These are phyloP conservation scores for Pristiophorus japonicus DNA, from an alignment of 2,113 vertebrate genomes.

Conservation along the genomic window DNA sequence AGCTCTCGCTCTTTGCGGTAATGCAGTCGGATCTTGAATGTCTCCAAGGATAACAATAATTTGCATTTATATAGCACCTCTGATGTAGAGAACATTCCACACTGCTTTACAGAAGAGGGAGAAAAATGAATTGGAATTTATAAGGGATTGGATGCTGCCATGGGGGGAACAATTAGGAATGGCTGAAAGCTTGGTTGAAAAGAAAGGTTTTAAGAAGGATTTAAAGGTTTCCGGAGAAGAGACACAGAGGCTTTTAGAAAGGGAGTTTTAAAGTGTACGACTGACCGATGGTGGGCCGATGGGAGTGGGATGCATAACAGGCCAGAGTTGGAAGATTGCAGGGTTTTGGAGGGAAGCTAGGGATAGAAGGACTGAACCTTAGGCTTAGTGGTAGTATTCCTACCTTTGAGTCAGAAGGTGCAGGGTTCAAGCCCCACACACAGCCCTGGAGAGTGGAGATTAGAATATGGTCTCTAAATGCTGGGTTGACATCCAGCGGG, in stretches of 20 bases:
- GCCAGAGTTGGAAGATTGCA: not conserved
- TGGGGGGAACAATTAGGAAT: not conserved
- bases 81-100: not conserved
- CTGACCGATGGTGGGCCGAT: not conserved
- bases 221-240: not conserved
- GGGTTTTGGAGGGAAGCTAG: not conserved
- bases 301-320: not conserved
- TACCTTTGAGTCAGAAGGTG: not conserved
- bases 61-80: not conserved
- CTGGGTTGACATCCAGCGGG: not conserved
- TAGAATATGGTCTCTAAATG: not conserved
- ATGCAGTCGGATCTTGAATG: not conserved
- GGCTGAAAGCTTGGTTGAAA: not conserved
- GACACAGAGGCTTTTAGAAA: not conserved
- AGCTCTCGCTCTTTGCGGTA: not conserved
- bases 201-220: not conserved
- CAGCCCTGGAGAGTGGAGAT: not conserved
- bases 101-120: not conserved
- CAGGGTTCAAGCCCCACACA: not conserved
- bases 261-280: not conserved
- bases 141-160: not conserved
- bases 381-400: not conserved
- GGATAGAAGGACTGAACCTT: not conserved
- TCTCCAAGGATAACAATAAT: not conserved
- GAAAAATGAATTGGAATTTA: not conserved